Base-by-base conservation (phyloP, 1,140 invertebrate species). In the Psilanteris sp. region DNA sequence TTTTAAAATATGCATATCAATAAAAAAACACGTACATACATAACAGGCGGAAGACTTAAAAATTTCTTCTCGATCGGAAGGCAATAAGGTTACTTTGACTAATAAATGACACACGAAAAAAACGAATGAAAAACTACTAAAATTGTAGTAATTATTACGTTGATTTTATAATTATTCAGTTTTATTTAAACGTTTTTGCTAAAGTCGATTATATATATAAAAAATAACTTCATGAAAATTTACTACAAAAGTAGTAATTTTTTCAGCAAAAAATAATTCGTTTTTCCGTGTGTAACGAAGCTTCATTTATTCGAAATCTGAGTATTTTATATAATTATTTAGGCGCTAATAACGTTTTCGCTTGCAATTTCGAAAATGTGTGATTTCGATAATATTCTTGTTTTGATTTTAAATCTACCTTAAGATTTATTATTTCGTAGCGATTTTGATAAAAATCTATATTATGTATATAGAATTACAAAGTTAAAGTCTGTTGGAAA, bases 1-100 rank as follows among this genome's bases (percentile, higher is more conserved):
- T 87, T 86, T 85, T 79, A 87, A 87, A 86, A 87, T 87, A 82
- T 84, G 80, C 84, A 80, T 84, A 85, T 85, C 77, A 82, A 85
- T 86, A 87, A 75, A 87, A 87, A 87, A 87, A 68, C 52, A 68
- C 64, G 34, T 79, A 84, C 84, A 81, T 86, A 86, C 80, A 80
- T 81, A 85, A 85, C 81, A 85, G 84, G 79, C 77, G 79, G 78
- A 85, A 85, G 79, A 86, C 81, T 66, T 77, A 59, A 72, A 73
- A 54, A 62, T 54, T 41, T 62, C 36, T 57, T 68, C 16, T 68
- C 52, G 29, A 5, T 50, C 34, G 64, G 26, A 68, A 68, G 41
- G 52, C 41, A 54, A 46, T 67, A 54, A 55, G 62, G 31, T 37
- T 64, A 37, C 37, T 67, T 32, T 61, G 24, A 57, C 31, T 34